Base-by-base conservation (phyloP, 2,888 invertebrate species). In the Epiperipatus broadwayi region DNA sequence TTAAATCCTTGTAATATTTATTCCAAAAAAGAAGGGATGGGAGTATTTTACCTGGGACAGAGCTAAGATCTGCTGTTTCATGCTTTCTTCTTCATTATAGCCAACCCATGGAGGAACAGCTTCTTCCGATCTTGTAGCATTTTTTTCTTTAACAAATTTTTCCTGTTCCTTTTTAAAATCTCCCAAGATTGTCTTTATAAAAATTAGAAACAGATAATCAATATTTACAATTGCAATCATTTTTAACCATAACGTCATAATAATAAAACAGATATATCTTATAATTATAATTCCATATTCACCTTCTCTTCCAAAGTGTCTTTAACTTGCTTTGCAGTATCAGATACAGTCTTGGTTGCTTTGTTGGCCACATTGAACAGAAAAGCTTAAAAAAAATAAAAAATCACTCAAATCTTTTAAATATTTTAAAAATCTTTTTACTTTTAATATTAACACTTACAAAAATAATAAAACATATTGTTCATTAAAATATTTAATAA, bases 81-180 rank as follows among this genome's bases (percentile, higher is more conserved):
- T 73, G 38, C 76, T 73, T 32, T 81, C 78, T 59, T 95, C 93
- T 60, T 95, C 91, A 48, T 81, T 75, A 45, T 85, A 84, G 3
- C 93, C 95, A 41, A 80, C 69, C 95, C 97, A 97, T 7, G 95
- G 93, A 21, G 83, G 75, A 4, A 79, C 57, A 3, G 59, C 58
- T 3, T 57, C 58, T 41, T 55, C 57, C 27, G 41, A 20, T 46
- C 37, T 45, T 46, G 19, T 29, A 8, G 8, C 52, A 53, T 35
- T 50, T 64, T 89, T 84, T 40, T 78, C 78, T 57, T 81, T 81
- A 52, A 87, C 75, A 65, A 95, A 95, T 35, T 85, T 81, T 51
- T 89, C 85, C 60, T 95, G 91, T 58, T 95, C 93, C 56, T 83
- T 83, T 62, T 85, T 85, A 65, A 97, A 84, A 55, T 95, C 93